Percentiles rank a stretch among this genome's conserved stretches.
phyloP scores from a whole-genome alignment of 2,888 invertebrate species.

The Flexamia atlantica region DNA sequence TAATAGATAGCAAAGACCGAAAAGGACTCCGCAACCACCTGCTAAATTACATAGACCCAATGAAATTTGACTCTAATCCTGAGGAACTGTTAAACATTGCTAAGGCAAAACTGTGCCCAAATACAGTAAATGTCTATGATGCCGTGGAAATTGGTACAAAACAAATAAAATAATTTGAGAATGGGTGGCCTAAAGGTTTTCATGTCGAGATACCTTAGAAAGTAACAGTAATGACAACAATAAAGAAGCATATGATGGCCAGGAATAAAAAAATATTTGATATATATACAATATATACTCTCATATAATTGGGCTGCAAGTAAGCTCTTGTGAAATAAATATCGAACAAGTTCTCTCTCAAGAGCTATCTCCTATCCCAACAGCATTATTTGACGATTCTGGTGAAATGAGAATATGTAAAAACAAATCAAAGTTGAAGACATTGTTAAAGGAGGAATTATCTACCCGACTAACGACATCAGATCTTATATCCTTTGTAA shows the following conservation, averaged over 20 bases:
- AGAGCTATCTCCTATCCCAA: background rate
- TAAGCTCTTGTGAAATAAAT: background rate
- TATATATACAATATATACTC: background rate
- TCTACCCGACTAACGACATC: background rate
- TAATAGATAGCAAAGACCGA: background rate
- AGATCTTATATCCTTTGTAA: background rate
- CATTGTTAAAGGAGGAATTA: background rate
- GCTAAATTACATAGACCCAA: background rate
- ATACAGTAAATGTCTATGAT: background rate
- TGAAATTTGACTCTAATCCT: background rate
- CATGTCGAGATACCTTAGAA: background rate
- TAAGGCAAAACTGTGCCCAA: background rate
- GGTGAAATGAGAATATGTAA: background rate
- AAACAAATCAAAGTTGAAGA: slow-evolving; percentile 3
- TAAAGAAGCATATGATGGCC: background rate
- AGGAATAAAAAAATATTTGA: background rate
- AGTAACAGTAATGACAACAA: background rate
- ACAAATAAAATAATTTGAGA: background rate
- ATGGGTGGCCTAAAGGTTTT: background rate
- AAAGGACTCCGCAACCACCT: background rate
- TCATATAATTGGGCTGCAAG: background rate
- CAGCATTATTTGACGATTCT: background rate
- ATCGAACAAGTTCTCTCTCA: background rate
- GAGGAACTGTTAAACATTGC: background rate
- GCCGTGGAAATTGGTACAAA: background rate